phyloP scores from a whole-genome alignment of 2,113 vertebrate species.

The Gulo gulo region DNA sequence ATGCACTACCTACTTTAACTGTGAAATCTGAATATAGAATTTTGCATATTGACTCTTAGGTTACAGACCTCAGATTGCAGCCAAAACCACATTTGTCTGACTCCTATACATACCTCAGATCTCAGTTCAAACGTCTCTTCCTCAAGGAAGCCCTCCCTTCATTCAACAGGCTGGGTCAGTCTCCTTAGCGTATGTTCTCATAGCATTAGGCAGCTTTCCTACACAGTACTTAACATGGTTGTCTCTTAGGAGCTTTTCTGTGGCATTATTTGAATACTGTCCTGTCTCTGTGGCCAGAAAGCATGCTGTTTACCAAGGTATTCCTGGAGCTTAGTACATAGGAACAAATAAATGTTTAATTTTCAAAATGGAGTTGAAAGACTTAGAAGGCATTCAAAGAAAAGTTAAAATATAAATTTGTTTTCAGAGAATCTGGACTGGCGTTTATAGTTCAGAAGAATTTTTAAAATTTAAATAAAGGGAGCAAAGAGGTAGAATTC shows the following conservation, averaged over 20 bases:
- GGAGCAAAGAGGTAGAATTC: constrained; percentile 12
- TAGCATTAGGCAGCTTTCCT: neutral
- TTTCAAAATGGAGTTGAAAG: neutral
- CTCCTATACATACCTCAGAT: neutral
- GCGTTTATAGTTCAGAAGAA: neutral
- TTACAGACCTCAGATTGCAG: neutral
- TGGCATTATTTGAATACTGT: neutral
- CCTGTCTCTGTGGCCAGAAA: neutral
- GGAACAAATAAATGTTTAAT: neutral
- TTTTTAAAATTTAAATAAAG: neutral
- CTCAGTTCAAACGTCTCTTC: neutral
- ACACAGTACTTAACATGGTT: neutral
- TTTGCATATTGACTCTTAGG: neutral
- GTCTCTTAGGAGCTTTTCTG: neutral
- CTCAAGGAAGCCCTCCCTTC: neutral
- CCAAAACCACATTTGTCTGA: neutral
- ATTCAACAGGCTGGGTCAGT: neutral
- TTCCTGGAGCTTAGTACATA: neutral
- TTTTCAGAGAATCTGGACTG: neutral
- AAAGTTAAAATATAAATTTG: neutral
- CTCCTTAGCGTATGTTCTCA: neutral
- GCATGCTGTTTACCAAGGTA: neutral
- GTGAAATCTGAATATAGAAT: neutral
- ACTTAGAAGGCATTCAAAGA: neutral
- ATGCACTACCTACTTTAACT: neutral